Conservation (phyloP, 2,113 vertebrate species). For the Alces alces region DNA sequence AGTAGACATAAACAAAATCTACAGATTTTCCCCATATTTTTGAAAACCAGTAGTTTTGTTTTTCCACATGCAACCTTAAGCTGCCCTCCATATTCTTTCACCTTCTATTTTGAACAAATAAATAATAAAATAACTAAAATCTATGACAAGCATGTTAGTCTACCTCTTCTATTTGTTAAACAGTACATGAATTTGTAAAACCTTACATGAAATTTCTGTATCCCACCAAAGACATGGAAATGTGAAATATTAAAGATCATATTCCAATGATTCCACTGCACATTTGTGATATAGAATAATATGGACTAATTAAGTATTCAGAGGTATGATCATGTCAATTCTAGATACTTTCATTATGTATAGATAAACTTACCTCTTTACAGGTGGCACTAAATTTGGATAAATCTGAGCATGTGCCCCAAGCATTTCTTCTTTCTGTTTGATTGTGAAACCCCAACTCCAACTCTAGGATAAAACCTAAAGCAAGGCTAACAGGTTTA, state of each 20-base stretch:
- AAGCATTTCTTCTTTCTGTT: background rate
- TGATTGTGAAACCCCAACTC: background rate
- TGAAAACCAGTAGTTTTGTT: background rate
- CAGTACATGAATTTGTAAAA: background rate
- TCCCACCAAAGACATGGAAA: background rate
- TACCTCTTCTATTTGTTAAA: background rate
- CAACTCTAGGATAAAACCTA: background rate
- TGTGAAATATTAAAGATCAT: background rate
- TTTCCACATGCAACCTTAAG: background rate
- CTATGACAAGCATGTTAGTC: background rate
- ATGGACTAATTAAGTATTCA: background rate
- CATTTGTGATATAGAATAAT: background rate
- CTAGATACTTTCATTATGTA: background rate
- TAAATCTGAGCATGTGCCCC: background rate
- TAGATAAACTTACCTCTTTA: background rate
- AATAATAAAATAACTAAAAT: background rate
- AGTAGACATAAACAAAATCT: slow-evolving; percentile 39
- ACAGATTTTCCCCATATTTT: slow-evolving; percentile 23
- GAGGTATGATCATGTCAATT: background rate
- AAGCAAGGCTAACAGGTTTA: background rate
- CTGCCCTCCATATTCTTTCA: background rate
- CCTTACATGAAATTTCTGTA: background rate
- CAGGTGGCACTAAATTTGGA: background rate
- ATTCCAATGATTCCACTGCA: background rate
- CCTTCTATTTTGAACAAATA: background rate